Evolutionary conservation across 2,113 vertebrate species (phyloP).

Genomic region (Sardina pilchardus): DNA sequence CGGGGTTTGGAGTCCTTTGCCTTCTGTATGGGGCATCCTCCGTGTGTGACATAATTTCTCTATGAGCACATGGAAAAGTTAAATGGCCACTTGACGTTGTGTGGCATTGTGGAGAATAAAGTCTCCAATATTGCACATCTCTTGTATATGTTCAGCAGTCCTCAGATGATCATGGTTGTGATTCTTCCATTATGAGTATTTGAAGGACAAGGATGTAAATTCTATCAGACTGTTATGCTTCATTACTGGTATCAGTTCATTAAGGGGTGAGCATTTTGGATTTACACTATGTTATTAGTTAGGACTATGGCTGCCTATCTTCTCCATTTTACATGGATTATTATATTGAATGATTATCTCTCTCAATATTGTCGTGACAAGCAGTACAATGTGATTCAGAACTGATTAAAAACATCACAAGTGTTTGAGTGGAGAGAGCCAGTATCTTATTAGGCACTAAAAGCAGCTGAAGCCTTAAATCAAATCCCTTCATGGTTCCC

Average conservation of each 20-base stretch:
- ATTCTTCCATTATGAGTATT: not conserved
- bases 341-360: not conserved
- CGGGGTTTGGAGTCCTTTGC: not conserved
- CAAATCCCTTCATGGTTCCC: not conserved
- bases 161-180: not conserved
- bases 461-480: not conserved
- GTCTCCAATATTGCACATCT: not conserved
- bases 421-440: not conserved
- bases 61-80: conserved; percentile 11
- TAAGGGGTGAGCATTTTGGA: not conserved
- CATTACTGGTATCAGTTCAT: not conserved
- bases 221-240: not conserved
- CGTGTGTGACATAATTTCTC: not conserved
- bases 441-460: not conserved
- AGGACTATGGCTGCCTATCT: too few relatives aligned
- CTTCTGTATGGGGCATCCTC: not conserved
- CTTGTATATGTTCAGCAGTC: not conserved
- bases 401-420: not conserved
- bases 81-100: not conserved
- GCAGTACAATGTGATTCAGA: not conserved
- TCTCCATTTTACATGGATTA: not conserved
- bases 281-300: too few relatives aligned
- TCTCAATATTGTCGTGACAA: not conserved
- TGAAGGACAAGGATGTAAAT: not conserved
- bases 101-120: not conserved